Percentiles rank a stretch among this genome's conserved stretches.
These are phyloP conservation scores for Menura novaehollandiae DNA, from an alignment of 2,113 vertebrate species.

Conservation along the genomic window DNA sequence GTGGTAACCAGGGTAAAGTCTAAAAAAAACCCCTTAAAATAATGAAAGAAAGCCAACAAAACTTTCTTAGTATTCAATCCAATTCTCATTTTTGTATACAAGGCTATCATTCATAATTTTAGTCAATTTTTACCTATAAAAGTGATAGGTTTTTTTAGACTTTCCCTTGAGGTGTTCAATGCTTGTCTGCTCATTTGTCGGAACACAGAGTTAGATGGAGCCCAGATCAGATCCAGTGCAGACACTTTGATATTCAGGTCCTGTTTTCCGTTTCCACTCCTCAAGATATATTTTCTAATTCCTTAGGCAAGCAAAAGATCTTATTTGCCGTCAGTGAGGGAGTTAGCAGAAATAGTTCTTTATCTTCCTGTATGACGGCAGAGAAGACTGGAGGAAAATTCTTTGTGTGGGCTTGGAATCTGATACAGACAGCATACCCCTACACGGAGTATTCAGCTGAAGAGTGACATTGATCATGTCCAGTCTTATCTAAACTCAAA, in stretches of 20 bases:
- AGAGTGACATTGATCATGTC: constrained; percentile 17
- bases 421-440: not conserved
- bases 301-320: not conserved
- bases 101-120: not conserved
- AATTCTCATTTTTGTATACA: not conserved
- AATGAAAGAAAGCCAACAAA: not conserved
- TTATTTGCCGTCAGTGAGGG: not conserved
- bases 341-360: not conserved
- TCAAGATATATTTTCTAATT: not conserved
- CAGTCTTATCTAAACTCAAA: constrained; percentile 21
- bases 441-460: not conserved
- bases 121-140: not conserved
- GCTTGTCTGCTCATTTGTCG: not conserved
- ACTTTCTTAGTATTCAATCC: not conserved
- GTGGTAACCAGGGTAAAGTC: not conserved
- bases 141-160: not conserved
- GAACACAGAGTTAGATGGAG: not conserved
- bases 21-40: not conserved
- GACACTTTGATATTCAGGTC: not conserved
- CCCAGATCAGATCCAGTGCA: not conserved
- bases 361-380: not conserved
- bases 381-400: not conserved
- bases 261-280: not conserved
- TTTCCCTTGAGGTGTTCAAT: not conserved
- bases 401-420: not conserved